Evolutionary conservation across 2,797 vertebrate genomes (phyloP), one percentile per base, ranked within the genome.

Genomic region (Tokudaia tokunoshimensis): DNA sequence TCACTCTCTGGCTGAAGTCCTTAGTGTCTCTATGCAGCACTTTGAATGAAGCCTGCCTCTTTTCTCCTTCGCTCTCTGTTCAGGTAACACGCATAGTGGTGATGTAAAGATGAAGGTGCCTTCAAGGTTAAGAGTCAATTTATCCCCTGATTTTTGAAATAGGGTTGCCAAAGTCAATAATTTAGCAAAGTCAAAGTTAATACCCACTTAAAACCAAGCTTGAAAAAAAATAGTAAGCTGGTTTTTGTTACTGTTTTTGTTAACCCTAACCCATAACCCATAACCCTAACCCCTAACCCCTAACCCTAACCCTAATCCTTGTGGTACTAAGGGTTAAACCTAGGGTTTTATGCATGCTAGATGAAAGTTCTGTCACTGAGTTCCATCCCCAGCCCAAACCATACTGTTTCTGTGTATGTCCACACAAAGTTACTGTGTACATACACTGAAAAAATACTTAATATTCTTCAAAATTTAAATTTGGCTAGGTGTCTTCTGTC

Each of bases 131-230:
- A 37, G 22, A 22, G 19, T 86, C 63, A 74, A 89, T 72, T 72
- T 22, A n/a, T 72, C n/a, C 12, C 74, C 63, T 4, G 55, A 29
- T 34, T 55, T 91, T 87, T 59, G 50, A 76, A 80, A 31, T 26
- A 91, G 34, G 9, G 7, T 22, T 85, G 44, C 81, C 50, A 74
- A 37, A 52, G 52, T 52, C 52, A 52, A 52, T 12, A 52, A 72
- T 31, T 72, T 70, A 85, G 13, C 55, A 89, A 95, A 37, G 91
- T 26, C 88, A 97, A 85, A 86, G 59, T 88, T n/a, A 83, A 91
- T 82, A 17, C 14, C 9, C 70, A 6, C 3, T 78, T 94, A 76
- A 78, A 96, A 52, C 41, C 34, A 22, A 74, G 88, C 75, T 96
- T 87, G 63, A 78, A 67, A 13, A 89, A 76, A 70, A 61, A 22